Base-by-base conservation (phyloP, 2,888 invertebrate genomes). In the Heliconius aoede region DNA sequence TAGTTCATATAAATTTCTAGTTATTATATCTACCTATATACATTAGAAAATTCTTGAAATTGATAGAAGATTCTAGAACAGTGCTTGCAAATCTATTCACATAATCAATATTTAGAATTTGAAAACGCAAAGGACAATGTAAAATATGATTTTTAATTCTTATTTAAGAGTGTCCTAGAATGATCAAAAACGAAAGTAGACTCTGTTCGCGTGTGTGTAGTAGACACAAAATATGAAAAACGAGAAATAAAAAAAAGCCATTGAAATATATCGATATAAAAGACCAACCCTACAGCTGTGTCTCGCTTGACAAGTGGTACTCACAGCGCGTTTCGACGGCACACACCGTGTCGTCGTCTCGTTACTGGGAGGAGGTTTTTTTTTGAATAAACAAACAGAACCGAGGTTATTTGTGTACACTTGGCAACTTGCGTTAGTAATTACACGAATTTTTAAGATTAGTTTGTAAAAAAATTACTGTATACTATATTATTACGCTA, bases 231-330 rank as follows among this genome's bases (percentile, higher is more conserved):
- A 30, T n/a, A 15, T 30, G 13, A 30, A 21, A n/a, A 55, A 4
- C 55, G 21, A 55, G 3, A 24, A 51, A 24, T n/a, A 24, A 51
- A n/a, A 55, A 69, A 69, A 30, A 69, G 15, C 1, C 24, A 36
- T 18, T 32, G 15, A 51, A 32, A 69, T 69, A 51, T 28, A 69
- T 69, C 69, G 69, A 69, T 55, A 69, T 24, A 55, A 55, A 30
- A 69, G 32, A 55, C n/a, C 69, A 69, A 55, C 69, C 69, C 69
- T 69, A 69, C 32, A 51, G 68, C 68, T 15, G n/a, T 55, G 69
- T 78, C 77, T 76, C 78, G 80, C 75, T 80, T 79, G 81, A 80
- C 81, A 81, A 81, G 80, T 80, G 80, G 78, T 77, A 76, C 78
- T 80, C 75, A 77, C 76, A 76, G 73, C 76, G 78, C 72, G 75